Evolutionary conservation across 92 coral and sea anemone species (phyloP), one percentile per base, ranked within the genome.

Genomic region (Plumapathes pennacea): DNA sequence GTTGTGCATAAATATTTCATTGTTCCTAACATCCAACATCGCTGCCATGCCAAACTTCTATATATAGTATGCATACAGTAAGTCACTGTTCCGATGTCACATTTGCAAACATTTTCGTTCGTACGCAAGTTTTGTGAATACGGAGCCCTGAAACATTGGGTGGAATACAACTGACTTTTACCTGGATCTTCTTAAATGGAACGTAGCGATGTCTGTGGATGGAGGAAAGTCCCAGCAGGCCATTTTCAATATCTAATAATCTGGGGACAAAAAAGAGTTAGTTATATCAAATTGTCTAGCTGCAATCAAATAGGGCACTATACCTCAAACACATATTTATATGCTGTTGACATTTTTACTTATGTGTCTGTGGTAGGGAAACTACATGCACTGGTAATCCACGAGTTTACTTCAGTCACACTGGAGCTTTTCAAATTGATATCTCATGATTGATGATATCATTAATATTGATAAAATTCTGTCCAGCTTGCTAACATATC

Each of bases 121-220:
- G n/a, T n/a, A n/a, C n/a, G n/a, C n/a, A n/a, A n/a, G n/a, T n/a
- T n/a, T n/a, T n/a, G n/a, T n/a, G n/a, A n/a, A n/a, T n/a, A n/a
- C n/a, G n/a, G n/a, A n/a, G n/a, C n/a, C n/a, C n/a, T 36, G 27
- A 58, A 58, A 24, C 7, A 38, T 10, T 42, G 23, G 4, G 4
- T 24, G 25, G 4, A 11, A 2, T 5, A 6, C 3, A 22, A 17
- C 0, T 0, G 52, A n/a, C n/a, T n/a, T n/a, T 39, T 60, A 88
- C 98, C 96, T 88, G 89, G 37, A 92, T 67, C 66, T 88, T 92
- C 62, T 88, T 92, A 80, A 84, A 46, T 8, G 95, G 92, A 39
- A 92, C 78, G 65, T 69, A 92, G 26, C 95, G 88, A 57, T 81
- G 80, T 57, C 98, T 82, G 80, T 84, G 86, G 54, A 92, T 74